Evolutionary conservation across 2,888 invertebrate genomes (phyloP).

Genomic region (Micoletzkya japonica): DNA sequence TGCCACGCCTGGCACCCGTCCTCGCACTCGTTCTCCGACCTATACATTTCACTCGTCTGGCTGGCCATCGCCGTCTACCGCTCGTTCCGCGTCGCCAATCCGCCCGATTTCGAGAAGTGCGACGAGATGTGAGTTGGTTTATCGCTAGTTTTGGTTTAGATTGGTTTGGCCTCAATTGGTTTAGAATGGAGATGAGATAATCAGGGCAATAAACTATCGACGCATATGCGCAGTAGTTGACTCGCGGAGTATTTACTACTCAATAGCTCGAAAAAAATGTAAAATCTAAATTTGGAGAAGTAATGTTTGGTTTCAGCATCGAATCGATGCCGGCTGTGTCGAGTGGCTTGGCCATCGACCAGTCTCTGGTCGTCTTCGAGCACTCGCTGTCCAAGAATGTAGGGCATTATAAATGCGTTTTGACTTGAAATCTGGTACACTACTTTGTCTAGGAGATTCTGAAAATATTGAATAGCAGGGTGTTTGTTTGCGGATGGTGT

Average conservation of each 20-base stretch:
- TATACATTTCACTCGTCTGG: conserved; percentile 42
- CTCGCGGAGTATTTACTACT: no score
- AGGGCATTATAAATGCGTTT: conserved; percentile 23
- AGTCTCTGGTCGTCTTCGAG: conserved; percentile 56
- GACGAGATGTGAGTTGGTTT: conserved; percentile 58
- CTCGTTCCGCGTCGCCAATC: conserved; percentile 42
- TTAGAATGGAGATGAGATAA: no score
- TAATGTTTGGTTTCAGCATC: conserved; percentile 52
- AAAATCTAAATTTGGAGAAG: background rate
- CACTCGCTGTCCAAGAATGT: conserved; percentile 46
- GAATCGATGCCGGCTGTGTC: conserved; percentile 57
- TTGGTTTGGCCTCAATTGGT: no score
- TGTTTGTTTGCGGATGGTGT: background rate
- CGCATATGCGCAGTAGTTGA: no score
- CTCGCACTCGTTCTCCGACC: conserved; percentile 19
- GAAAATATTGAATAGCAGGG: no score
- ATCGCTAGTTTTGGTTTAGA: no score
- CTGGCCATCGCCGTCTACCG: conserved; percentile 44
- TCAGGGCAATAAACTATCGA: no score
- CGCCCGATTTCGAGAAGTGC: conserved; percentile 39
- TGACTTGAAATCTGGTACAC: background rate
- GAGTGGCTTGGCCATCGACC: conserved; percentile 54
- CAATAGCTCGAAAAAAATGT: no score
- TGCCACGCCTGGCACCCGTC: conserved; percentile 16
- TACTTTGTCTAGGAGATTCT: background rate